These are phyloP conservation scores for Patella vulgata DNA, from an alignment of 1,140 invertebrate genomes.

Conservation along the genomic window DNA sequence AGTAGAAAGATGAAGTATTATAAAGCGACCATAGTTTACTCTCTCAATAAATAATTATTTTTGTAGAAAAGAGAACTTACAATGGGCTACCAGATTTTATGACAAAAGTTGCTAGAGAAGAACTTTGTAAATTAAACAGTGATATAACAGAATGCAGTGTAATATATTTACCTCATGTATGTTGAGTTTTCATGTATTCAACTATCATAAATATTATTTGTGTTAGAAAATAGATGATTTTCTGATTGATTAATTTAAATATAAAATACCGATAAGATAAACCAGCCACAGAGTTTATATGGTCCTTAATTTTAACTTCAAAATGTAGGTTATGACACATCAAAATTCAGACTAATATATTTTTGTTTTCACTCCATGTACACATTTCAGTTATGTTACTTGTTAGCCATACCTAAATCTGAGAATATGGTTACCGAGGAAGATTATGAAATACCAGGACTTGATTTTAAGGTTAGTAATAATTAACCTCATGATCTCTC, in stretches of 20 bases:
- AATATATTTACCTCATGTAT: conserved; percentile 77
- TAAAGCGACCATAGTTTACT: no score
- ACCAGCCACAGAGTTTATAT: no score
- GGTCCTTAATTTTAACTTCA: no score
- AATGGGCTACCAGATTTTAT: conserved; percentile 67
- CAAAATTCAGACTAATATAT: no score
- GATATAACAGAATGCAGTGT: conserved; percentile 78
- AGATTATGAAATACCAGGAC: conserved; percentile 71
- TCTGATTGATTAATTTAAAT: no score
- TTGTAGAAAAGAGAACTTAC: conserved; percentile 64
- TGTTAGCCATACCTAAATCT: conserved; percentile 77
- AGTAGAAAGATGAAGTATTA: no score
- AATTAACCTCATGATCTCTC: background rate
- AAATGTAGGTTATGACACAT: no score
- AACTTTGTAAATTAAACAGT: conserved; percentile 74
- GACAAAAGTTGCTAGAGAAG: conserved; percentile 75
- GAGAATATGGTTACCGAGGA: conserved; percentile 68
- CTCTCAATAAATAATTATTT: no score
- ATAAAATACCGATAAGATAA: no score
- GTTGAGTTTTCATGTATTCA: background rate
- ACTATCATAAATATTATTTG: background rate
- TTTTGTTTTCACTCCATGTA: background rate
- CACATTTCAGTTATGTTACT: conserved; percentile 77
- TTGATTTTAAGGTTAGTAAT: conserved; percentile 76
- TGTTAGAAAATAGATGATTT: background rate